Evolutionary conservation across 92 coral and sea anemone genomes (phyloP), one percentile per base, ranked within the genome.

Genomic region (Palythoa grandis): DNA sequence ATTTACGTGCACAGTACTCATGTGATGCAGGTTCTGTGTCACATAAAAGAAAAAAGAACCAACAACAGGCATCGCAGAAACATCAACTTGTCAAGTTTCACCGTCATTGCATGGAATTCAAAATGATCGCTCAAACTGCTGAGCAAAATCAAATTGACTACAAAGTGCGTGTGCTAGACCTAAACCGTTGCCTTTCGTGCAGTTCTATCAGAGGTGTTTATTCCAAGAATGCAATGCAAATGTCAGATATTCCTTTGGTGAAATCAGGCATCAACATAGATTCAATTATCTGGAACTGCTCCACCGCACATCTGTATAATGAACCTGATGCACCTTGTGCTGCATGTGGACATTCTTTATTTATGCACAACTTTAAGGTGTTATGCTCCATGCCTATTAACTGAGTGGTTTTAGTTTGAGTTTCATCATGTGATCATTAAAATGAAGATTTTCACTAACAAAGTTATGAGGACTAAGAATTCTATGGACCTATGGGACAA

Each of bases 91-190:
- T 25, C 43, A 70, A 11, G 20, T 70, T 70, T 25, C 6, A 70
- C 74, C 47, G n/a, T 35, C 74, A 25, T 25, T 70, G 74, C 73
- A 5, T 10, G 19, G 74, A 11, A 70, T 70, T 37, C 43, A 37
- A 25, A 70, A 70, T n/a, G 48, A 70, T 37, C 74, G 17, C n/a
- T 70, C 74, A 11, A 70, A 70, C 47, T 70, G 74, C 74, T 70
- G 74, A n/a, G 43, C 47, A 37, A 29, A 70, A 14, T 63, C 69
- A n/a, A 63, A 63, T 29, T 1, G 74, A n/a, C 10, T 70, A 11
- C 74, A n/a, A 70, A 25, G 47, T 37, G 11, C 8, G n/a, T 11
- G 74, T 70, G 40, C 74, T 70, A 70, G 74, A 70, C 2, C 74
- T 70, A 25, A 14, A 70, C 17, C 74, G 47, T n/a, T 70, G 74